Base-by-base conservation (phyloP, 2,888 invertebrate species). In the Tiliacea aurago region DNA sequence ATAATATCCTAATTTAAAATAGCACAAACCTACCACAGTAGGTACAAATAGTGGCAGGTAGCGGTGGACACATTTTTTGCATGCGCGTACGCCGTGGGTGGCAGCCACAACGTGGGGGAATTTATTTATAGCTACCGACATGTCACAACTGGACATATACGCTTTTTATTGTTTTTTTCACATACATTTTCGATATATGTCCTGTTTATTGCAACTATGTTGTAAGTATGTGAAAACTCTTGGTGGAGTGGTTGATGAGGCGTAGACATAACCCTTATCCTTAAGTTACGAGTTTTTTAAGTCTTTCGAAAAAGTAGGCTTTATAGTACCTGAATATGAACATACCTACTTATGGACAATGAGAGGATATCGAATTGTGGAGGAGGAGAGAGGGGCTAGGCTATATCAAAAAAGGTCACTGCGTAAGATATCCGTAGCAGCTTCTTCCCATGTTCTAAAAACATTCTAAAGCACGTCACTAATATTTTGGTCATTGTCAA, bases 71-170 rank as follows among this genome's bases (percentile, higher is more conserved):
- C 75, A 85, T 89, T 91, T 91, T 91, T 91, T 91, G 91, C 91
- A 90, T 88, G 87, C 90, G 89, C 84, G 11, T 49, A 80, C 91
- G 86, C 90, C 77, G 90, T 91, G 91, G 91, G 91, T 91, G 91
- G 90, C 85, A 80, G 75, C 85, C 87, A 87, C 87, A 90, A 86
- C 81, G 84, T 85, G 80, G 86, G 88, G 88, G 88, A 88, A 91
- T 90, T 87, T 90, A 90, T 91, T 90, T 90, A 91, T 91, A 83
- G 91, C 90, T 89, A 88, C 90, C 85, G 87, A 90, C 91, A 89
- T 87, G 86, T 88, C 88, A 89, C 85, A 78, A 83, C 75, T 79
- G 87, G 82, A 87, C 86, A 79, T 81, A 84, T 86, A 79, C 20
- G 77, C 56, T 84, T 86, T 87, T 86, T 83, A 72, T 77, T 66